phyloP scores from a whole-genome alignment of 1,140 invertebrate genomes.

The Drosophila pandora region DNA sequence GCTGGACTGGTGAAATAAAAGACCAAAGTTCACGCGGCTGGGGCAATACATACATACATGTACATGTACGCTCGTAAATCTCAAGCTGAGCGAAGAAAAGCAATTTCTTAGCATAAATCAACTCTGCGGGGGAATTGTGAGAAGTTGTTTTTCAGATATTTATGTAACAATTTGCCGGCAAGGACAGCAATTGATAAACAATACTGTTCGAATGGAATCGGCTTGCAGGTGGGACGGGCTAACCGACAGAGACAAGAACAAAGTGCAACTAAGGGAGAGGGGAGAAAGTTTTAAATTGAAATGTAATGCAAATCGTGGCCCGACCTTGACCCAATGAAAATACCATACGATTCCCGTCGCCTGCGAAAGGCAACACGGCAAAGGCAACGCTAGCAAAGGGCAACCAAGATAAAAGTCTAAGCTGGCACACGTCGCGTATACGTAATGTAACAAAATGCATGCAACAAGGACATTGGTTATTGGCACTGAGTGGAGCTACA shows the following conservation, averaged over 20 bases:
- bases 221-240: constrained; percentile 16
- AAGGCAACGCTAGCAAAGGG: constrained; percentile 19
- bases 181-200: constrained; percentile 47
- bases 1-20: constrained; percentile 30
- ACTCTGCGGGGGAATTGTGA: constrained; percentile 28
- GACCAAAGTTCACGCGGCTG: constrained; percentile 30
- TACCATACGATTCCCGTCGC: constrained; percentile 6
- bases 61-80: constrained; percentile 16
- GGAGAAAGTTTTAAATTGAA: constrained; percentile 30
- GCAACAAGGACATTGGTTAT: constrained; percentile 25
- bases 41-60: not conserved
- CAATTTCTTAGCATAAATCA: constrained; percentile 50
- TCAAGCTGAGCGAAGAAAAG: constrained; percentile 29
- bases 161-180: constrained; percentile 43
- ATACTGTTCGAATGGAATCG: constrained; percentile 29
- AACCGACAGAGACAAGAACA: not conserved
- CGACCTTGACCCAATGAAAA: constrained; percentile 48
- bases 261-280: not conserved
- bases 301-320: constrained; percentile 47
- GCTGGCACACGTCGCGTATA: constrained; percentile 33
- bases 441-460: constrained; percentile 27
- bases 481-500: constrained; percentile 16
- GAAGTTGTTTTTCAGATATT: constrained; percentile 18
- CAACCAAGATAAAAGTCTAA: constrained; percentile 53
- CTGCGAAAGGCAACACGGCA: constrained; percentile 4